Conservation (phyloP, 2,888 invertebrate species). For the Empis stercorea region DNA sequence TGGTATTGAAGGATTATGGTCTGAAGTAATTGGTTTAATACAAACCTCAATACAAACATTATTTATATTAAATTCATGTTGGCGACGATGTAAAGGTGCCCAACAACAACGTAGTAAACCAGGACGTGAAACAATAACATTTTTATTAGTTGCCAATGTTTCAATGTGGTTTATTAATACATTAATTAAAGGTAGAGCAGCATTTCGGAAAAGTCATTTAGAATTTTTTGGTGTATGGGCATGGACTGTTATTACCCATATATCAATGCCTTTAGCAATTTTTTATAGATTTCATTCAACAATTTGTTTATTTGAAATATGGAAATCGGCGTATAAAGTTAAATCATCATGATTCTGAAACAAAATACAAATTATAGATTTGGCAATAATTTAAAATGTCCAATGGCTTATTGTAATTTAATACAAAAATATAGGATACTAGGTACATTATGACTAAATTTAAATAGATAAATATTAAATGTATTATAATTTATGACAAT, state of each 20-base stretch:
- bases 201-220: conserved; percentile 69
- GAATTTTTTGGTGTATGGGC: conserved; percentile 77
- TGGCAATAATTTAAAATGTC: no score
- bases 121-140: conserved; percentile 74
- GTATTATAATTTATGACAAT: no score
- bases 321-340: conserved; percentile 80
- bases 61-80: conserved; percentile 61
- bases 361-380: not conserved
- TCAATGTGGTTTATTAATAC: conserved; percentile 82
- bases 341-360: conserved; percentile 25
- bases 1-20: conserved; percentile 51
- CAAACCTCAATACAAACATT: conserved; percentile 71
- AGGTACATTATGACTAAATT: no score
- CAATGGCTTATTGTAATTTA: no score
- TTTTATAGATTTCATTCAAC: conserved; percentile 87
- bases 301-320: conserved; percentile 83
- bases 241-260: conserved; percentile 83
- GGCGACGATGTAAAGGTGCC: conserved; percentile 58
- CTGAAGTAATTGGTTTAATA: conserved; percentile 58
- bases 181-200: conserved; percentile 69
- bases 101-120: conserved; percentile 63
- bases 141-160: conserved; percentile 66
- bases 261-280: conserved; percentile 78
- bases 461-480: no score
- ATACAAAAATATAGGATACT: no score